phyloP scores from a whole-genome alignment of 2,113 vertebrate genomes.

The Nesogale talazaci region DNA sequence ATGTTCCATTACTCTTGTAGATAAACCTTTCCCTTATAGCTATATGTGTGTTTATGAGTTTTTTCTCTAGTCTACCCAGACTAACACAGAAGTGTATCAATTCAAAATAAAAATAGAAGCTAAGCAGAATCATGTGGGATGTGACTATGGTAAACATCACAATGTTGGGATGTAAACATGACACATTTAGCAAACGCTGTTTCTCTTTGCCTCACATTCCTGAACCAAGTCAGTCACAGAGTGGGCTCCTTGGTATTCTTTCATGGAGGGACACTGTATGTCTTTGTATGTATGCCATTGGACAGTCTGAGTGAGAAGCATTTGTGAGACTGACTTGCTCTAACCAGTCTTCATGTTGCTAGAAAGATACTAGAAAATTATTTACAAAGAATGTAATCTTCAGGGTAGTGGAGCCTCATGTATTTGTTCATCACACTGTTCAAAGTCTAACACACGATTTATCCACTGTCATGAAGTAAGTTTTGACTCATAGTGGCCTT shows the following conservation, averaged over 20 bases:
- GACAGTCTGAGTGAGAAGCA: background rate
- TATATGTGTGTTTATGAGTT: too few relatives aligned
- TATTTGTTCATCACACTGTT: background rate
- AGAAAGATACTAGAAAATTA: constrained; percentile 17
- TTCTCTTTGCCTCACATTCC: background rate
- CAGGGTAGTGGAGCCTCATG: background rate
- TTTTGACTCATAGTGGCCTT: too few relatives aligned
- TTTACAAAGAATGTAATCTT: background rate
- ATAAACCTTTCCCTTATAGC: too few relatives aligned
- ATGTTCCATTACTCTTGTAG: too few relatives aligned
- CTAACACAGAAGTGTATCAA: background rate
- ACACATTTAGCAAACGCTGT: background rate
- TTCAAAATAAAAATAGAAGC: constrained; percentile 44
- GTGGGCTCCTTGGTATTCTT: background rate
- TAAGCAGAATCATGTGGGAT: background rate
- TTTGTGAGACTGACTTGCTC: background rate
- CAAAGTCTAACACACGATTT: background rate
- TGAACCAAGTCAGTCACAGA: background rate
- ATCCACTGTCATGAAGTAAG: too few relatives aligned
- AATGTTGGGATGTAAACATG: background rate
- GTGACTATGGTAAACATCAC: background rate
- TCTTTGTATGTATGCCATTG: background rate
- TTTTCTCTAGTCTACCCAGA: too few relatives aligned
- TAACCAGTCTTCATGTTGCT: background rate
- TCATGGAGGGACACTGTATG: background rate